These are phyloP conservation scores for Apocheima hispidaria DNA, from an alignment of 2,888 invertebrate species.

Conservation along the genomic window DNA sequence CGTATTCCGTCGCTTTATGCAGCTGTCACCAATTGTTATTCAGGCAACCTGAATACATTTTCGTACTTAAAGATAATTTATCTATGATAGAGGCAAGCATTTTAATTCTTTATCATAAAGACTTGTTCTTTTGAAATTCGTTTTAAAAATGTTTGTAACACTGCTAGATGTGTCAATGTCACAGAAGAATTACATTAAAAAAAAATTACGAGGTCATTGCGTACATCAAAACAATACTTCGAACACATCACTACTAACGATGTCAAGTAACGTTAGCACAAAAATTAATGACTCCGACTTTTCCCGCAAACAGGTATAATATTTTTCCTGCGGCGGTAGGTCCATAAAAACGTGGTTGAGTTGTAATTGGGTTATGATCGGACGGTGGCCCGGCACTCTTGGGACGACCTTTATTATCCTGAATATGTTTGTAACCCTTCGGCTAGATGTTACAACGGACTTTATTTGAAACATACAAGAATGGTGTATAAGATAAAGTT, in stretches of 20 bases:
- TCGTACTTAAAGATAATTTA: constrained; percentile 58
- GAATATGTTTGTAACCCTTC: constrained; percentile 47
- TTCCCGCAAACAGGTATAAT: constrained; percentile 42
- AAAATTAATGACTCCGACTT: constrained; percentile 37
- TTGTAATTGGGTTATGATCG: constrained; percentile 74
- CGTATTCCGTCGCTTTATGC: constrained; percentile 50
- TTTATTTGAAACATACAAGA: constrained; percentile 19
- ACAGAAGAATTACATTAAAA: no score
- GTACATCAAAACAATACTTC: constrained; percentile 9
- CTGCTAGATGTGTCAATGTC: no score
- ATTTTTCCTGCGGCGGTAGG: constrained; percentile 54
- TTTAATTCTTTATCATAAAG: no score
- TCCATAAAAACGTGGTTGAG: constrained; percentile 69
- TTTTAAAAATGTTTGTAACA: no score
- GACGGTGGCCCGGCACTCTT: constrained; percentile 51
- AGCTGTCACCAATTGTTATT: constrained; percentile 71
- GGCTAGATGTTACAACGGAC: constrained; percentile 27
- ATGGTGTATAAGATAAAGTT: constrained; percentile 6
- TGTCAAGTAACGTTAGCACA: constrained; percentile 17
- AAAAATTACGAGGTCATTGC: background rate
- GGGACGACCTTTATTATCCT: constrained; percentile 61
- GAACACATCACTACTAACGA: constrained; percentile 20
- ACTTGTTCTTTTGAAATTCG: background rate
- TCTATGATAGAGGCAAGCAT: constrained; percentile 46
- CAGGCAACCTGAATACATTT: constrained; percentile 67